Conservation (phyloP, 1,140 invertebrate genomes). For the Ceratoteleas bidentatus region DNA sequence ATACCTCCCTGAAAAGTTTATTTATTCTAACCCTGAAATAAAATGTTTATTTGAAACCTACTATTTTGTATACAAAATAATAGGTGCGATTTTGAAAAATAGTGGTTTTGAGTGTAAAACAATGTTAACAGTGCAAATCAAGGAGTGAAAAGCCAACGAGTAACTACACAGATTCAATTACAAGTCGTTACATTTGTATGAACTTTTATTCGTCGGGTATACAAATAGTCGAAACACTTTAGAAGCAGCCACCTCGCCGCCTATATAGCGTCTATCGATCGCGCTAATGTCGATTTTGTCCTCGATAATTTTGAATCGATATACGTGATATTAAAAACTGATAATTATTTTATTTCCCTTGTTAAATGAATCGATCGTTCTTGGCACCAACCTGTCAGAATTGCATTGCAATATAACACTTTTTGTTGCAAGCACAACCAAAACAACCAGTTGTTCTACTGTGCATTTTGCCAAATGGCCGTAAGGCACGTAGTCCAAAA, state of each 20-base stretch:
- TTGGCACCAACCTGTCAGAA: no score
- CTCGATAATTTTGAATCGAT: slow-evolving; percentile 51
- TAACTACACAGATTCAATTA: slow-evolving; percentile 29
- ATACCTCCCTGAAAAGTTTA: no score
- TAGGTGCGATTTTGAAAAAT: no score
- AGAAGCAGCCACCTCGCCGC: slow-evolving; percentile 11
- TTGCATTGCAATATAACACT: no score
- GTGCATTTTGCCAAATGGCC: neutral
- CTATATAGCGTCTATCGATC: slow-evolving; percentile 43
- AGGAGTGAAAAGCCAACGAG: neutral
- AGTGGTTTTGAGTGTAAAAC: neutral
- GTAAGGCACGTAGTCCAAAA: neutral
- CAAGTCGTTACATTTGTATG: slow-evolving; percentile 37
- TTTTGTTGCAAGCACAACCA: no score
- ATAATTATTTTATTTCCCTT: slow-evolving; percentile 28
- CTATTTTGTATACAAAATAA: no score
- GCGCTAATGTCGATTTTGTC: slow-evolving; percentile 48
- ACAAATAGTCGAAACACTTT: slow-evolving; percentile 51
- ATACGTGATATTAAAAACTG: slow-evolving; percentile 39
- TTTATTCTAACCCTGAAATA: no score
- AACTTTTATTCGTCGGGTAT: slow-evolving; percentile 41
- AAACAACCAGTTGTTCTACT: neutral
- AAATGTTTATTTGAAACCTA: no score
- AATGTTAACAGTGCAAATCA: neutral
- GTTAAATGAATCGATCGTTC: no score